Evolutionary conservation across 1,140 invertebrate genomes (phyloP).

Genomic region (Solenopsis fugax): DNA sequence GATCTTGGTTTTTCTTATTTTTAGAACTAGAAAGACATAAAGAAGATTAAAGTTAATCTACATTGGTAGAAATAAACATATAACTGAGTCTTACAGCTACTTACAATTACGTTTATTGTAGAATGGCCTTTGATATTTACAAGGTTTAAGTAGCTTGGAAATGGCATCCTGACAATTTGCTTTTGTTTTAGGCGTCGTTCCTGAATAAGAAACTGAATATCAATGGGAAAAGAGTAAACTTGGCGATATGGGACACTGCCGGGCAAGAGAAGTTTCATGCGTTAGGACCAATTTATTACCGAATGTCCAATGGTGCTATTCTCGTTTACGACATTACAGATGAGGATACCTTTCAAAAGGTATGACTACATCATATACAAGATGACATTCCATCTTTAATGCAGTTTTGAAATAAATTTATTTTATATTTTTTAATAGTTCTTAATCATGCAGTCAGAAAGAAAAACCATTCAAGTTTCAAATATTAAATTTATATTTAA

Average conservation of each 20-base stretch:
- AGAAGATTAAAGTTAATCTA: too few species aligned
- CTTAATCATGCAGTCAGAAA: too few species aligned
- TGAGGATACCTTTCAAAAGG: conserved; percentile 98
- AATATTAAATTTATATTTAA: too few species aligned
- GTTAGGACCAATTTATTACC: conserved; percentile 98
- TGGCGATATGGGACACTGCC: conserved; percentile 99
- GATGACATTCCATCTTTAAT: not conserved
- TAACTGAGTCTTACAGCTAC: too few species aligned
- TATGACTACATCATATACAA: conserved; percentile 82
- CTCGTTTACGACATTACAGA: conserved; percentile 99
- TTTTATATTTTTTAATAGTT: too few species aligned
- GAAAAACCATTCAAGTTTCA: too few species aligned
- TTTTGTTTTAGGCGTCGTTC: conserved; percentile 94
- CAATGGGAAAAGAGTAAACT: conserved; percentile 94
- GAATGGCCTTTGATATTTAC: too few species aligned
- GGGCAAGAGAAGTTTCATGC: conserved; percentile 99
- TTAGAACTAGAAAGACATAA: too few species aligned
- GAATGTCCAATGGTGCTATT: conserved; percentile 98
- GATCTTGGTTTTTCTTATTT: too few species aligned
- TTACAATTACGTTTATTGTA: too few species aligned
- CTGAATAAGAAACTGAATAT: conserved; percentile 98
- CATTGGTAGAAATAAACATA: too few species aligned
- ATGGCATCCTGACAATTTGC: not conserved
- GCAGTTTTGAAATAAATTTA: too few species aligned
- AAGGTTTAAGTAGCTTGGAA: not conserved